phyloP scores from a whole-genome alignment of 1,140 invertebrate species.

The Drosophila repletoides region DNA sequence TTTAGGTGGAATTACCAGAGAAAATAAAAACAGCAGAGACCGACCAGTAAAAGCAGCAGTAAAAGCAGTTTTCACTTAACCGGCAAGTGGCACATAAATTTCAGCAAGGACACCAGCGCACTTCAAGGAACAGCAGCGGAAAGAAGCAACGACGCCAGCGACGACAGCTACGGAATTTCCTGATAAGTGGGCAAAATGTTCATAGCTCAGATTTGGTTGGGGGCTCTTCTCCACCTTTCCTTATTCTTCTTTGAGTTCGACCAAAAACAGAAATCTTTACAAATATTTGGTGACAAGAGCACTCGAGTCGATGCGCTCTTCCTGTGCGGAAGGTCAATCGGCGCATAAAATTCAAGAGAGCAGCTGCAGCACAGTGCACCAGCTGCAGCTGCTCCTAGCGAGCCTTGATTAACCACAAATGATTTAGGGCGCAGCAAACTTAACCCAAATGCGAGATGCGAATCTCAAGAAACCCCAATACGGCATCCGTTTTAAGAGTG shows the following conservation, averaged over 20 bases:
- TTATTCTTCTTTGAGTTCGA: background rate
- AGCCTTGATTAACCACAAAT: conserved; percentile 7
- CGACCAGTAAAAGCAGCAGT: conserved; percentile 9
- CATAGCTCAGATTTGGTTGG: conserved; percentile 32
- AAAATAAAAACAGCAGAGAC: background rate
- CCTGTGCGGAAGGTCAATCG: conserved; percentile 42
- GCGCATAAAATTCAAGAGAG: conserved; percentile 46
- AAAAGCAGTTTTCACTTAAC: conserved; percentile 71
- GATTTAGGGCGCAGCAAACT: conserved; percentile 5
- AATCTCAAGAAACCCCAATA: background rate
- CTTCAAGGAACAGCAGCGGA: conserved; percentile 17
- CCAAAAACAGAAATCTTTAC: conserved; percentile 37
- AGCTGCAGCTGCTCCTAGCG: conserved; percentile 15
- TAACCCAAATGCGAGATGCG: conserved; percentile 1
- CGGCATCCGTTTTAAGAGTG: background rate
- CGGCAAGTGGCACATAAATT: conserved; percentile 74
- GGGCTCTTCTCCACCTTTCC: conserved; percentile 10
- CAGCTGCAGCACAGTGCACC: conserved; percentile 33
- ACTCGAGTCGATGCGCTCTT: conserved; percentile 28
- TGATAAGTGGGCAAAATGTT: conserved; percentile 65
- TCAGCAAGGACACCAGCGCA: conserved; percentile 55
- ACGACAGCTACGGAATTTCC: conserved; percentile 34
- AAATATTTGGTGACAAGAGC: conserved; percentile 57
- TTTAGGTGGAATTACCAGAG: conserved; percentile 15
- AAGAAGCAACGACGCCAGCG: background rate